These are phyloP conservation scores for Ectropis crepuscularia DNA, from an alignment of 2,888 invertebrate genomes.

Conservation along the genomic window DNA sequence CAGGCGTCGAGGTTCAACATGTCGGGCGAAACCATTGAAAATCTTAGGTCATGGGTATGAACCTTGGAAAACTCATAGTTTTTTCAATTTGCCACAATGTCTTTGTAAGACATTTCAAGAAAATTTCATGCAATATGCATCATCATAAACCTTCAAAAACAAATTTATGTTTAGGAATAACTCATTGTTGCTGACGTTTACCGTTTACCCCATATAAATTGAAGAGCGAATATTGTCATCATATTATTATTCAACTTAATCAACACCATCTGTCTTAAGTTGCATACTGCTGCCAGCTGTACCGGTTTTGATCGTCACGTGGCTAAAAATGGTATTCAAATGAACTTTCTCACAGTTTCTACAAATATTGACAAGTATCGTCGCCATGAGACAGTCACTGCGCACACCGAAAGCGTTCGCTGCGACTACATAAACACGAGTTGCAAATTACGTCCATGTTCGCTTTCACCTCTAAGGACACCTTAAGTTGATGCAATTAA, in stretches of 20 bases:
- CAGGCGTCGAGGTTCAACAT: conserved; percentile 14
- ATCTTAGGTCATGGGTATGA: conserved; percentile 17
- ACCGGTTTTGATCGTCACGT: conserved; percentile 15
- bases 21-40: conserved; percentile 14
- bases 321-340: conserved; percentile 36
- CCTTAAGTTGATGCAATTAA: conserved; percentile 54
- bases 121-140: no score
- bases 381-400: conserved; percentile 51
- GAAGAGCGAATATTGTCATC: no score
- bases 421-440: conserved; percentile 48
- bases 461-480: conserved; percentile 66
- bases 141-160: no score
- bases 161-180: no score
- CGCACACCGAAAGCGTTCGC: conserved; percentile 56
- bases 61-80: conserved; percentile 3
- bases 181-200: no score
- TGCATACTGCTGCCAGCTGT: conserved; percentile 5
- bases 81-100: no score
- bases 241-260: no score
- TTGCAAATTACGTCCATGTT: conserved; percentile 56
- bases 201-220: no score
- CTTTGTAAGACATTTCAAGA: no score
- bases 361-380: conserved; percentile 62
- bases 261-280: background rate
- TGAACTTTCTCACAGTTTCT: conserved; percentile 61